These are phyloP conservation scores for Melanaphis sacchari DNA, from an alignment of 1,140 invertebrate species.

Conservation along the genomic window DNA sequence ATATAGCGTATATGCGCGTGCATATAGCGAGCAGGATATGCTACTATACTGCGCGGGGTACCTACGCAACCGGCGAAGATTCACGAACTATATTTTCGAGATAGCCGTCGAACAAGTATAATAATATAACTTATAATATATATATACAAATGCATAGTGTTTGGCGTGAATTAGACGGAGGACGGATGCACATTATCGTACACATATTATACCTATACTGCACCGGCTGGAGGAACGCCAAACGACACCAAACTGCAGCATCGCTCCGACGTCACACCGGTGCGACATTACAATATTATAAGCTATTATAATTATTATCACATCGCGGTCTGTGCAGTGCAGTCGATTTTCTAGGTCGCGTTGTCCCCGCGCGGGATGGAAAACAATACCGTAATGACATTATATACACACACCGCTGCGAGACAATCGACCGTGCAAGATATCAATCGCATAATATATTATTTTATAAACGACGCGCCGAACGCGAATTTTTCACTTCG, in stretches of 20 bases:
- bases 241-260: not conserved
- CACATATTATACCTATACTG: too few relatives aligned
- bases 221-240: slow-evolving; percentile 18
- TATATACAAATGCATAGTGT: not conserved
- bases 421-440: not conserved
- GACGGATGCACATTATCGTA: not conserved
- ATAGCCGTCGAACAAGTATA: slow-evolving; percentile 15
- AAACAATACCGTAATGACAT: slow-evolving; percentile 1
- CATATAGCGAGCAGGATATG: too few relatives aligned
- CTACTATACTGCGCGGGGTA: not conserved
- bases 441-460: not conserved
- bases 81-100: slow-evolving; percentile 14
- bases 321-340: not conserved
- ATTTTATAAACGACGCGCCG: not conserved
- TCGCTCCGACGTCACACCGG: too few relatives aligned
- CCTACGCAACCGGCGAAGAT: not conserved
- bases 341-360: not conserved
- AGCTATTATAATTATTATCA: not conserved
- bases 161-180: not conserved
- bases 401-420: too few relatives aligned
- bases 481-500: not conserved
- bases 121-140: not conserved
- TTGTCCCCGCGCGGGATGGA: not conserved
- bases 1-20: not conserved
- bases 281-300: not conserved